Conservation (phyloP, 2,797 vertebrate genomes). For the Centropyge bicolor region DNA sequence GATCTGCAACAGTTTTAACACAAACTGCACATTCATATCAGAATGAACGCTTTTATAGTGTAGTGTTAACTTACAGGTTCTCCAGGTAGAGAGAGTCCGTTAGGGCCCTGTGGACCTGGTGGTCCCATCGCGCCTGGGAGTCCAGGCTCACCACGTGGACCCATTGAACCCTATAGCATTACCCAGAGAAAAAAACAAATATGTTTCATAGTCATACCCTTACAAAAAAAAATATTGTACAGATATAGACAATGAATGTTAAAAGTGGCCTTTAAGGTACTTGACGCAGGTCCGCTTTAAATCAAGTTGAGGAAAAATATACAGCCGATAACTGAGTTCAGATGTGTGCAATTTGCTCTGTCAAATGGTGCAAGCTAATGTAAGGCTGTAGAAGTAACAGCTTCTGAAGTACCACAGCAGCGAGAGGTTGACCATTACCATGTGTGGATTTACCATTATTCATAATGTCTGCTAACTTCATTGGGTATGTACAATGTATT, state of each 20-base stretch:
- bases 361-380: slow-evolving; percentile 9
- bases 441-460: slow-evolving; percentile 15
- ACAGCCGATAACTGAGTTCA: slow-evolving; percentile 65
- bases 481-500: slow-evolving; percentile 4
- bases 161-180: slow-evolving; percentile 88
- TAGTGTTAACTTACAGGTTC: slow-evolving; percentile 89
- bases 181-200: slow-evolving; percentile 37
- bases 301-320: slow-evolving; percentile 60
- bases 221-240: slow-evolving; percentile 12
- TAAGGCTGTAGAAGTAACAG: slow-evolving; percentile 7
- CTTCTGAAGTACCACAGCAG: slow-evolving; percentile 22
- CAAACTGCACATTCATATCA: slow-evolving; percentile 34
- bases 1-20: slow-evolving; percentile 25
- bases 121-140: slow-evolving; percentile 92
- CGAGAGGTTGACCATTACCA: not conserved
- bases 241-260: slow-evolving; percentile 36
- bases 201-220: slow-evolving; percentile 21
- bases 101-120: slow-evolving; percentile 97
- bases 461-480: slow-evolving; percentile 16
- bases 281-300: slow-evolving; percentile 40
- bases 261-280: slow-evolving; percentile 29
- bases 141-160: slow-evolving; percentile 93
- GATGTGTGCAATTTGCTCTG: slow-evolving; percentile 60
- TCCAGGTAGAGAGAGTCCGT: slow-evolving; percentile 95
- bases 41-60: not conserved